These are phyloP conservation scores for Semnornis frantzii DNA, from an alignment of 2,113 vertebrate genomes.

Conservation along the genomic window DNA sequence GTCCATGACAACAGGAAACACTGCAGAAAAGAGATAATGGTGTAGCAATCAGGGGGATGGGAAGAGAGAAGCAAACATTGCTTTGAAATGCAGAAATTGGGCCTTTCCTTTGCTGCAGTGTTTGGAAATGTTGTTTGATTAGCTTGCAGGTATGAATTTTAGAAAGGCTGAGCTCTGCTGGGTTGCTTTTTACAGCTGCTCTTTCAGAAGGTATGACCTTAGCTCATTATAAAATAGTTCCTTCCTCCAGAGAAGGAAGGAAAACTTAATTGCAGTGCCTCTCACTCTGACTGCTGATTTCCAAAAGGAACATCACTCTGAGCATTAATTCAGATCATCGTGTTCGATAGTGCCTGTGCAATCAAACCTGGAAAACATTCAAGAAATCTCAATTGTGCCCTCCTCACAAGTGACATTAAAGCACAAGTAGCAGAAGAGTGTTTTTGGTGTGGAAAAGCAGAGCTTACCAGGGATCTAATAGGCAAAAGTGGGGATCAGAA, in stretches of 20 bases:
- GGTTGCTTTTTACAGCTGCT: background rate
- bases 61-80: background rate
- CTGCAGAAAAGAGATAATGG: background rate
- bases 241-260: background rate
- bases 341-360: background rate
- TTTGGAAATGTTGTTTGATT: background rate
- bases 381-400: background rate
- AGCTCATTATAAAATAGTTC: background rate
- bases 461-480: background rate
- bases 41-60: fast-evolving
- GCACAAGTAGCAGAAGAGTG: background rate
- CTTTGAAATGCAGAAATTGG: background rate
- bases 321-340: background rate
- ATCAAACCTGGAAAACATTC: background rate
- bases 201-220: background rate
- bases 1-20: background rate
- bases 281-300: background rate
- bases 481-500: background rate
- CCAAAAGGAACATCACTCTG: background rate
- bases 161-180: background rate
- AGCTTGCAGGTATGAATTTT: background rate
- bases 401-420: background rate
- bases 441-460: background rate
- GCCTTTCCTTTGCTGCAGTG: background rate
- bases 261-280: background rate